Conservation (phyloP, 2,888 invertebrate species). For the Petrophora chlorosata region DNA sequence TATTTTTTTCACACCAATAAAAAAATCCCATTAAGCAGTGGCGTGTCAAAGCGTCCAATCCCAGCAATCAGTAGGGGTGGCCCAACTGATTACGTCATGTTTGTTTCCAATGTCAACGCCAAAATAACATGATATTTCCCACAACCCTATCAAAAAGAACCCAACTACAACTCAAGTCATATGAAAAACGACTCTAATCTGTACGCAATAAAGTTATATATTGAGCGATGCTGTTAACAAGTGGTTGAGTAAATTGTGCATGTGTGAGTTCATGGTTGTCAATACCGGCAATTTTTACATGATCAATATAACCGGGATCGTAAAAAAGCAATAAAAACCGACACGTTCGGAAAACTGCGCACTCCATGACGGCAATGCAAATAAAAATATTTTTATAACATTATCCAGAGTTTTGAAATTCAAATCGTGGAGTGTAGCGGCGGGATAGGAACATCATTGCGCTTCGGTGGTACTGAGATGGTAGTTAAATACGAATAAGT, state of each 20-base stretch:
- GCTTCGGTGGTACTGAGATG: background rate
- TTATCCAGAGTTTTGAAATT: conserved; percentile 16
- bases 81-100: conserved; percentile 23
- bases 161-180: conserved; percentile 1
- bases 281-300: conserved; percentile 45
- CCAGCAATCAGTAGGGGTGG: conserved; percentile 11
- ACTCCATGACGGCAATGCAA: conserved; percentile 41
- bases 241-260: background rate
- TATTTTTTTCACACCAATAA: background rate
- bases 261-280: conserved; percentile 22
- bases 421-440: conserved; percentile 8
- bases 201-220: background rate
- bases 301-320: conserved; percentile 55
- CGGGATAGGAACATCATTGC: conserved; percentile 2
- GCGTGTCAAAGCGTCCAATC: background rate
- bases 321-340: conserved; percentile 58
- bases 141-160: conserved; percentile 1
- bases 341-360: conserved; percentile 41
- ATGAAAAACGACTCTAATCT: background rate
- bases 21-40: background rate
- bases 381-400: conserved; percentile 36
- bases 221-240: background rate
- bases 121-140: conserved; percentile 37
- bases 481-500: too few species aligned
- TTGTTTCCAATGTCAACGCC: conserved; percentile 27